Conservation (phyloP, 2,888 invertebrate genomes). For the Melanotus villosus region DNA sequence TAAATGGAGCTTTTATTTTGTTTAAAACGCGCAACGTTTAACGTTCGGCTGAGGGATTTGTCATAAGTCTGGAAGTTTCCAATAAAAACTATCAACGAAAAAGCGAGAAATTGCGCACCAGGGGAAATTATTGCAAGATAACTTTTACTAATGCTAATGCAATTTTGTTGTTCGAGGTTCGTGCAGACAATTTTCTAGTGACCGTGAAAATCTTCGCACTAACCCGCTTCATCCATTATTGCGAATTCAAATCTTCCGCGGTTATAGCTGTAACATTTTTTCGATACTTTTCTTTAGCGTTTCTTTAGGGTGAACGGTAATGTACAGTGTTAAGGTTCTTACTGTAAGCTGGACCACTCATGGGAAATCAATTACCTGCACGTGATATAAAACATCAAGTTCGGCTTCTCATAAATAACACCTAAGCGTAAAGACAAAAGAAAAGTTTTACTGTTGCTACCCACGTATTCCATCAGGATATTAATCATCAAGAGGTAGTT, state of each 20-base stretch:
- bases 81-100: constrained; percentile 32
- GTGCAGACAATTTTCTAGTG: constrained; percentile 31
- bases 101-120: constrained; percentile 34
- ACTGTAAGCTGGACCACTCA: constrained; percentile 36
- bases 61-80: constrained; percentile 17
- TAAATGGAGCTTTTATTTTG: too few relatives aligned
- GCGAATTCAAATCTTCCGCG: constrained; percentile 24
- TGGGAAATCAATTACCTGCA: constrained; percentile 56
- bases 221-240: constrained; percentile 25
- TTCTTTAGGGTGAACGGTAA: constrained; percentile 14
- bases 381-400: constrained; percentile 49
- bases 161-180: constrained; percentile 44
- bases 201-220: constrained; percentile 17
- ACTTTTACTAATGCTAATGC: constrained; percentile 50
- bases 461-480: constrained; percentile 32
- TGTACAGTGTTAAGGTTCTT: constrained; percentile 15
- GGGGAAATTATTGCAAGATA: constrained; percentile 49
- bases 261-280: constrained; percentile 14
- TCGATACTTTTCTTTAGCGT: constrained; percentile 6
- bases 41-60: neutral
- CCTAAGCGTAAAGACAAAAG: constrained; percentile 28
- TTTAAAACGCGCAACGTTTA: neutral
- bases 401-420: constrained; percentile 32
- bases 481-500: constrained; percentile 36
- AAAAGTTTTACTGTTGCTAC: constrained; percentile 36